phyloP scores from a whole-genome alignment of 2,113 vertebrate species.

The Rhodinocichla rosea region DNA sequence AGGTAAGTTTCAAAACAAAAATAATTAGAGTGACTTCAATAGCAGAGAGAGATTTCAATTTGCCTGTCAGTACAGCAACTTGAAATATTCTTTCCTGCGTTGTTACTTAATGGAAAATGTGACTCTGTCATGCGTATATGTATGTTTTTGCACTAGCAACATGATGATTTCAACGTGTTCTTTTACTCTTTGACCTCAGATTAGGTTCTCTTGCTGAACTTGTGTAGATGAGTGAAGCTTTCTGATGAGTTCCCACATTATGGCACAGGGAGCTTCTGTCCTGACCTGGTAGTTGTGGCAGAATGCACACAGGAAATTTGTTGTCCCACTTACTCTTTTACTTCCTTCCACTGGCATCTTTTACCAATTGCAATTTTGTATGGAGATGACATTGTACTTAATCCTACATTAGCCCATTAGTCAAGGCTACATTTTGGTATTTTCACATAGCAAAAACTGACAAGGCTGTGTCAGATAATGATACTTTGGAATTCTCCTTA shows the following conservation, averaged over 20 bases:
- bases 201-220: not conserved
- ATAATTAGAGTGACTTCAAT: not conserved
- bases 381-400: not conserved
- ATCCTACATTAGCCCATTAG: not conserved
- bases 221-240: not conserved
- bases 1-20: constrained; percentile 8
- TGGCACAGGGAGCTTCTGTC: not conserved
- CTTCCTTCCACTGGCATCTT: not conserved
- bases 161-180: not conserved
- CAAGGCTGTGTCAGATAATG: not conserved
- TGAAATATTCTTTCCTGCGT: not conserved
- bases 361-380: not conserved
- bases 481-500: not conserved
- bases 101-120: not conserved
- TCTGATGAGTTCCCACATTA: not conserved
- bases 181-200: not conserved
- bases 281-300: not conserved
- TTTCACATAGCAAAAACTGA: not conserved
- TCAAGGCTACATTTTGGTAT: not conserved
- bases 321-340: not conserved
- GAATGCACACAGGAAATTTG: not conserved
- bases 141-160: not conserved
- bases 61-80: not conserved
- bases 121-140: not conserved
- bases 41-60: not conserved